A percentile compares a stretch with the other conserved stretches of the same genome.
phyloP scores from a whole-genome alignment of 2,888 invertebrate species.

The Miltochrista miniata region DNA sequence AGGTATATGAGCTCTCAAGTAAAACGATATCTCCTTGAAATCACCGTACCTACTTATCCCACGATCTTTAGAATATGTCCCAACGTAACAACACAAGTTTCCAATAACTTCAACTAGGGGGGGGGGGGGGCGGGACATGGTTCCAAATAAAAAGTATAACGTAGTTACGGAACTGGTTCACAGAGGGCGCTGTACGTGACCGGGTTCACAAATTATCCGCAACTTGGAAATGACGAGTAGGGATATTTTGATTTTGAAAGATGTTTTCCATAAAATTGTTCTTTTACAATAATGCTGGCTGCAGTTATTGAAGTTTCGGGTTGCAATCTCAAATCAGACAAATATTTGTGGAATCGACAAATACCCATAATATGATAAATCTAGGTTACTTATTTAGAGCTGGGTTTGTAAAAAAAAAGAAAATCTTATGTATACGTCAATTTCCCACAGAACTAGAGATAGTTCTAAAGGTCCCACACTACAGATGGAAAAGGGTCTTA shows the following conservation, averaged over 20 bases:
- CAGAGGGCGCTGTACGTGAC: constrained; percentile 36
- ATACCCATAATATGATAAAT: too few species aligned
- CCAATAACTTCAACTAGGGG: constrained; percentile 6
- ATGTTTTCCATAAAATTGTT: not conserved
- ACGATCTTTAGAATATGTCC: constrained; percentile 19
- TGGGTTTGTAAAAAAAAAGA: too few species aligned
- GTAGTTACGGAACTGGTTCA: constrained; percentile 35
- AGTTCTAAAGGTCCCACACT: too few species aligned
- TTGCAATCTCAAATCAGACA: too few species aligned
- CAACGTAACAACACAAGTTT: constrained; percentile 33
- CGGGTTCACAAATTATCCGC: constrained; percentile 18
- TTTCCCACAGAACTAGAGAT: too few species aligned
- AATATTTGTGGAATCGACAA: too few species aligned
- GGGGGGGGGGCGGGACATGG: constrained; percentile 4
- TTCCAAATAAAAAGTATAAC: constrained; percentile 21
- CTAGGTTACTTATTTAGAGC: too few species aligned
- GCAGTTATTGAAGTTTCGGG: too few species aligned
- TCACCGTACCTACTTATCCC: constrained; percentile 1
- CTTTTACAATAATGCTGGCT: too few species aligned
- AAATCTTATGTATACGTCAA: too few species aligned
- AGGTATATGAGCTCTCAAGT: not conserved
- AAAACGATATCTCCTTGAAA: not conserved
- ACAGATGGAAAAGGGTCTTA: too few species aligned
- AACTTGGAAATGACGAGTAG: constrained; percentile 10
- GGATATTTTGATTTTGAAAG: not conserved